Conservation (phyloP, 2,113 vertebrate genomes). For the Serilophus lunatus region DNA sequence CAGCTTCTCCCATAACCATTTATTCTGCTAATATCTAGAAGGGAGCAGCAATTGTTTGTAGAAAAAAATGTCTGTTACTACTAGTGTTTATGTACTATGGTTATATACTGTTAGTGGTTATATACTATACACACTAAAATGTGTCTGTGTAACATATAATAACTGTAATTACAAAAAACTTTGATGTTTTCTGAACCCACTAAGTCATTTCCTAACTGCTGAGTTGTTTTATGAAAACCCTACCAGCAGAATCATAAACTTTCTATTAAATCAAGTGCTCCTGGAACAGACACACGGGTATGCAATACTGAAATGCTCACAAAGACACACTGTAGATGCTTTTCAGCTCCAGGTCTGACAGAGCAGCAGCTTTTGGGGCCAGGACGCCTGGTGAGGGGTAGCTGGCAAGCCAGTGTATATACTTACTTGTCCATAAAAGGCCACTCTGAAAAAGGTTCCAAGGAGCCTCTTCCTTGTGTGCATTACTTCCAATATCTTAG, state of each 20-base stretch:
- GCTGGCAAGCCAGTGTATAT: not conserved
- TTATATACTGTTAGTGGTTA: not conserved
- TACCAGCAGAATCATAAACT: not conserved
- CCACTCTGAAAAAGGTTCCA: slow-evolving; percentile 94
- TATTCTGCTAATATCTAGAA: not conserved
- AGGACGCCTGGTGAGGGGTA: not conserved
- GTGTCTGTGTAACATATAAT: not conserved
- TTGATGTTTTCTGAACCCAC: not conserved
- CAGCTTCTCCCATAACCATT: not conserved
- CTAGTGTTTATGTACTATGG: not conserved
- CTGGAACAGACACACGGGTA: not conserved
- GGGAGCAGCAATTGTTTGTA: not conserved
- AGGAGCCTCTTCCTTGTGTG: slow-evolving; percentile 88
- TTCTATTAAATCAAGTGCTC: not conserved
- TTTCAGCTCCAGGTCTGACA: not conserved
- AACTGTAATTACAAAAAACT: not conserved
- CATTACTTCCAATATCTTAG: slow-evolving; percentile 94
- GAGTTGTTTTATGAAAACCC: not conserved
- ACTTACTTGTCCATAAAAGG: slow-evolving; percentile 93
- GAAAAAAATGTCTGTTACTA: not conserved
- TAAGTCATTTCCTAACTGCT: not conserved
- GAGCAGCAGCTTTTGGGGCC: not conserved
- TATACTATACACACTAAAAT: not conserved
- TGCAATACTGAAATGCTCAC: fast-evolving
- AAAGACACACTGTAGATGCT: not conserved